Percentiles rank a stretch among this genome's conserved stretches.
Conservation (phyloP, 2,888 invertebrate species). For the Drosophila kanekoi region DNA sequence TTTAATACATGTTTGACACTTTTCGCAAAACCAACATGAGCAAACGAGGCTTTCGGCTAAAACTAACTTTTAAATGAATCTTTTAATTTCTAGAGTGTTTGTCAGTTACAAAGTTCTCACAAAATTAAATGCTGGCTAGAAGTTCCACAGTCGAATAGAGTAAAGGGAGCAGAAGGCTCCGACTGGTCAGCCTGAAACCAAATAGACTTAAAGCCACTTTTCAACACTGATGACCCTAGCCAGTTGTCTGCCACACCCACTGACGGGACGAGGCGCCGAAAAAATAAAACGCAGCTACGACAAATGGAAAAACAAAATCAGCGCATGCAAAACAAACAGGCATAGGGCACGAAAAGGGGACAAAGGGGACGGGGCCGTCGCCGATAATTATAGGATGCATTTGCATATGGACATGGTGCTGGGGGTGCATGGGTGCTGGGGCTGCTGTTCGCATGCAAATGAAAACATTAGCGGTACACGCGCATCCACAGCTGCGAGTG, state of each 20-base stretch:
- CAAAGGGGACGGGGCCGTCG: conserved; percentile 21
- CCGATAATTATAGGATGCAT: conserved; percentile 73
- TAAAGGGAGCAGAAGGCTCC: no score
- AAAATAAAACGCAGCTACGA: conserved; percentile 10
- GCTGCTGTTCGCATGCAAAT: conserved; percentile 71
- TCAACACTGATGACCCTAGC: conserved; percentile 10
- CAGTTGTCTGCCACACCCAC: conserved; percentile 11
- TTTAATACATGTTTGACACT: no score
- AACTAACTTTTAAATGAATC: no score
- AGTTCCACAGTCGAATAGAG: no score
- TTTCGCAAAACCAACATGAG: no score
- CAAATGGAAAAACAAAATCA: conserved; percentile 54
- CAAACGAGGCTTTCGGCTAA: no score
- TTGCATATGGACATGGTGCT: conserved; percentile 73
- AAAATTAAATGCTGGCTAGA: no score
- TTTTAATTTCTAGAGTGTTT: no score
- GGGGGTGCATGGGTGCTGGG: conserved; percentile 55
- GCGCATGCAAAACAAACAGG: conserved; percentile 51
- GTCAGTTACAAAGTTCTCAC: no score
- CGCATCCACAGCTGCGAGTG: conserved; percentile 44
- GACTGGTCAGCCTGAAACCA: neutral
- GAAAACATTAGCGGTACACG: conserved; percentile 75
- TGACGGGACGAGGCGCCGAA: neutral
- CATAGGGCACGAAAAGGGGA: neutral
- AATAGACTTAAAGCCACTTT: neutral